phyloP scores from a whole-genome alignment of 2,113 vertebrate genomes.

The Cebidichthys violaceus region DNA sequence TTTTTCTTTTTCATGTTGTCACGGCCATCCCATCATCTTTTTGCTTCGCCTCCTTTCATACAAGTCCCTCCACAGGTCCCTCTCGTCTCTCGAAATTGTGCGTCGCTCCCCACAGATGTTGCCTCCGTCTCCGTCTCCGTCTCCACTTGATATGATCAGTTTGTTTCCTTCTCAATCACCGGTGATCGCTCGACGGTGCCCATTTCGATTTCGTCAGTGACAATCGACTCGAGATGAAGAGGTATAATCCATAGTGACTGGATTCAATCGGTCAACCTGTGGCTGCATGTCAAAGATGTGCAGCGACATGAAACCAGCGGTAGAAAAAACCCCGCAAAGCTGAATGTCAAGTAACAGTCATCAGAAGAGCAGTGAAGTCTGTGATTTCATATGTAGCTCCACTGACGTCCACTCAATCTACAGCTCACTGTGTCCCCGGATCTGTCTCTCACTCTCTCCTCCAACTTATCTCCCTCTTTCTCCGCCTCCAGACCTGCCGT shows the following conservation, averaged over 20 bases:
- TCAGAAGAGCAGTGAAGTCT: conserved; percentile 49
- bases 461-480: conserved; percentile 80
- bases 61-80: conserved; percentile 77
- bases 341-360: conserved; percentile 27
- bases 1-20: conserved; percentile 88
- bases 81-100: conserved; percentile 58
- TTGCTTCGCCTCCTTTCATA: conserved; percentile 54
- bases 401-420: conserved; percentile 67
- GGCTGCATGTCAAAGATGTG: conserved; percentile 53
- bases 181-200: conserved; percentile 41
- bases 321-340: conserved; percentile 1
- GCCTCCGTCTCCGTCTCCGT: conserved; percentile 35
- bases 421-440: conserved; percentile 60
- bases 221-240: conserved; percentile 48
- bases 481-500: conserved; percentile 75
- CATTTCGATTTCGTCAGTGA: conserved; percentile 60
- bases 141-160: conserved; percentile 49
- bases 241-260: conserved; percentile 69
- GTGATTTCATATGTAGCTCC: conserved; percentile 58
- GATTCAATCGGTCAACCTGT: conserved; percentile 75
- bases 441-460: conserved; percentile 79
- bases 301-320: neutral
- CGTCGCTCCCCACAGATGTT: conserved; percentile 59
- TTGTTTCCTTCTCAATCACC: conserved; percentile 31
- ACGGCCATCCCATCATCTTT: conserved; percentile 77